Evolutionary conservation across 2,888 invertebrate genomes (phyloP), one percentile per base, ranked within the genome.

Genomic region (Bhutanitis thaidina): DNA sequence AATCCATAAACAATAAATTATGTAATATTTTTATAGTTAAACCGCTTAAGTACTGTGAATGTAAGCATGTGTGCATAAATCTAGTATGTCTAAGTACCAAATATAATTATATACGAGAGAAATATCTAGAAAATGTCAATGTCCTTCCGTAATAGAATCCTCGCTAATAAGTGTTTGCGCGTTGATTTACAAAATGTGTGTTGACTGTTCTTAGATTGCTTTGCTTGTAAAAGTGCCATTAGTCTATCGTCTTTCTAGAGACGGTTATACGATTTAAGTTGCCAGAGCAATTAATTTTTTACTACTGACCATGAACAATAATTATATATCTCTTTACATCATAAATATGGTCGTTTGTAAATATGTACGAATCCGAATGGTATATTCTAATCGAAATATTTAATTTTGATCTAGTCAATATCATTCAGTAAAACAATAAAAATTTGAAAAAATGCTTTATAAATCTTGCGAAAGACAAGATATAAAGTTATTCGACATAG

Each of bases 391-490:
- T 54, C 40, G 48, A 56, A 56, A 57, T 54, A 48, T 59, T 61
- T 58, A 45, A 54, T 58, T 62, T 58, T 56, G 59, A 60, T 71
- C 71, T 71, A 72, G 78, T 79, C 77, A 78, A 66, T 67, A 65
- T 67, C 53, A 65, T 64, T 62, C 57, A 36, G 30, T 50, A 20
- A 41, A 43, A 49, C 20, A 20, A 20, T 3, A 3, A 34, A 27
- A 35, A 35, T 20, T 35, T 4, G 16, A 43, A 34, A 13, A 25
- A 25, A 8, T 13, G 29, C 16, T 8, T 27, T 30, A 45, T 30
- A 12, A 35, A 1, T 48, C 36, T 39, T 43, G 36, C 43, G 34
- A 9, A 30, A 13, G 1, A 16, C 30, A 40, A 44, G 39, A 34
- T 16, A 39, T 34, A 12, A 7, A 40, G 14, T n/a, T 13, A 29